Percentiles rank a stretch among this genome's conserved stretches.
Conservation (phyloP, 2,797 vertebrate genomes). For the Pogoniulus pusillus region DNA sequence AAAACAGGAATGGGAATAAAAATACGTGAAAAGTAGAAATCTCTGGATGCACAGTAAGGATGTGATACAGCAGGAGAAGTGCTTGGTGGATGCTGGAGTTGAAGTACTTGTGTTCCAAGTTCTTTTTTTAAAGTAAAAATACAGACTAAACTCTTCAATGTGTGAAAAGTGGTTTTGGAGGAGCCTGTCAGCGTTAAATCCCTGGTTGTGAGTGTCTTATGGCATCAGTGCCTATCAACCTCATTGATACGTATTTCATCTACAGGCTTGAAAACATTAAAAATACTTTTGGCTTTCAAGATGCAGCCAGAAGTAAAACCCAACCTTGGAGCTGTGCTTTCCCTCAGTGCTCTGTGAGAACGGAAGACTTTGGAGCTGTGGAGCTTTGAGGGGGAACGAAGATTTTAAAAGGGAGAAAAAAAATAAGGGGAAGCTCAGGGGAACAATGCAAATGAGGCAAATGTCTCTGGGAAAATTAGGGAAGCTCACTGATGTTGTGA, state of each 20-base stretch:
- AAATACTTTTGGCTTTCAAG: conserved; percentile 53
- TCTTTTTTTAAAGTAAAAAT: conserved; percentile 48
- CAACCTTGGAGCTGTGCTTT: conserved; percentile 43
- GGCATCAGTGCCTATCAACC: conserved; percentile 35
- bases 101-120: not conserved
- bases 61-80: not conserved
- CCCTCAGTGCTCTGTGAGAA: not conserved
- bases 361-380: conserved; percentile 62
- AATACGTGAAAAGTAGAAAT: too few relatives aligned
- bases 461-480: conserved; percentile 68
- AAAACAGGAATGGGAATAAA: too few relatives aligned
- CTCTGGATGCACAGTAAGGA: not conserved
- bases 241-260: conserved; percentile 62
- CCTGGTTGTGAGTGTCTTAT: not conserved
- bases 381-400: conserved; percentile 61
- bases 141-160: not conserved
- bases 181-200: not conserved
- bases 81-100: not conserved
- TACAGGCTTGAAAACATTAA: conserved; percentile 39
- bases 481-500: conserved; percentile 69
- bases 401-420: conserved; percentile 2
- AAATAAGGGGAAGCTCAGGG: conserved; percentile 23
- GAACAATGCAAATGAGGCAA: conserved; percentile 58
- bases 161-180: not conserved
- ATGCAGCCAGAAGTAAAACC: conserved; percentile 61